Evolutionary conservation across 2,113 vertebrate genomes (phyloP), one percentile per base, ranked within the genome.

Genomic region (Callipepla californica): DNA sequence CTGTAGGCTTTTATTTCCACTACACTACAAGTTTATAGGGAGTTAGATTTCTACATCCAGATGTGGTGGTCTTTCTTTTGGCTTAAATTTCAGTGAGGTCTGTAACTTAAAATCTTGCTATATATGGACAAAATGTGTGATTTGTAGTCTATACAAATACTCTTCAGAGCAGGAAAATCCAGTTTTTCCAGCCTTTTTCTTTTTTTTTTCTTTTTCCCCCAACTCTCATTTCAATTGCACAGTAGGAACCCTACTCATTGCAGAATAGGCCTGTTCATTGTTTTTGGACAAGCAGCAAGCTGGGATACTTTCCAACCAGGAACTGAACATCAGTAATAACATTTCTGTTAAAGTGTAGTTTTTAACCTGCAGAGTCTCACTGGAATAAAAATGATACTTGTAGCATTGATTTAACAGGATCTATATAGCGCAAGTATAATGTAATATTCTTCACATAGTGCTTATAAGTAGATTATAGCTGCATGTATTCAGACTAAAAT

Each of bases 281-380:
- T 10, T 48, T 78, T 80, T 61, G 18, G 30, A 25, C 58, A 55
- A 69, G 69, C 22, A 70, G 14, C 16, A 72, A 77, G 26, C 51
- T 89, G 81, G 38, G 8, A 25, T 34, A 47, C 14, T 57, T 81
- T 75, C 20, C 0, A 0, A 78, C 23, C 15, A 82, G 19, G 13
- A 81, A 22, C 7, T 65, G 36, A 65, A 76, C 13, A 55, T 80
- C 16, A 45, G 28, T 42, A 61, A 5, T 67, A 68, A 58, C 6
- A 21, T 16, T 47, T 80, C 2, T 9, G 2, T 19, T 55, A 0
- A 45, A 22, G 23, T 0, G 3, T 32, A 9, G 18, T 48, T 89
- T 81, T 83, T 91, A 75, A 59, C 40, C 6, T 51, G 20, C 13
- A 12, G 38, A 42, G 9, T 65, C 51, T 87, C 25, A 42, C 4